These are phyloP conservation scores for Trematomus bernacchii DNA, from an alignment of 2,797 vertebrate species.

Conservation along the genomic window DNA sequence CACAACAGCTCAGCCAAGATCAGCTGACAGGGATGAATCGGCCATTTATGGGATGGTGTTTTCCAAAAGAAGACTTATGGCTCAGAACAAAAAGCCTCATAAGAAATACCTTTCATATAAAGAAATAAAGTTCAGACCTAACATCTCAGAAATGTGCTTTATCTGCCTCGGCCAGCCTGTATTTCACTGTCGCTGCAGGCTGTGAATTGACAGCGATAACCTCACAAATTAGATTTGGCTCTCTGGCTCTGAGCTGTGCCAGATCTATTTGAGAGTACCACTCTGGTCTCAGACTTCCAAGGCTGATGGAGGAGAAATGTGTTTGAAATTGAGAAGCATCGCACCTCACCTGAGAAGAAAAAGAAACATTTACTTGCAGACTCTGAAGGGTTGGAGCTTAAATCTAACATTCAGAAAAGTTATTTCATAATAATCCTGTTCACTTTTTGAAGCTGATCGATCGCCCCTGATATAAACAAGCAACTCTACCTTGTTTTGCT, in stretches of 20 bases:
- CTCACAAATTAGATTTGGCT: constrained; percentile 79
- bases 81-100: constrained; percentile 42
- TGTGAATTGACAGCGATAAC: constrained; percentile 76
- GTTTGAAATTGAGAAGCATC: constrained; percentile 64
- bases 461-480: constrained; percentile 42
- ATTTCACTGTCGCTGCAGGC: constrained; percentile 68
- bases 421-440: constrained; percentile 56
- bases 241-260: constrained; percentile 68
- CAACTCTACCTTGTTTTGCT: constrained; percentile 53
- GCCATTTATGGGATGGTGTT: constrained; percentile 29
- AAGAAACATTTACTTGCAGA: constrained; percentile 53
- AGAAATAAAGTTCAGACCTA: constrained; percentile 64
- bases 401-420: constrained; percentile 61
- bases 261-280: constrained; percentile 70
- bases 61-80: constrained; percentile 33
- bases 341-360: constrained; percentile 46
- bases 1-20: constrained; percentile 12
- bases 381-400: constrained; percentile 57
- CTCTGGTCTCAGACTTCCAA: constrained; percentile 55
- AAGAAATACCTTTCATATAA: constrained; percentile 56
- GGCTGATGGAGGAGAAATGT: constrained; percentile 57
- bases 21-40: constrained; percentile 12
- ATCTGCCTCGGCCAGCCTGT: constrained; percentile 69
- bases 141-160: constrained; percentile 62
- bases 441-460: constrained; percentile 56